phyloP scores from a whole-genome alignment of 2,797 vertebrate species.

The Clarias platycephalus region DNA sequence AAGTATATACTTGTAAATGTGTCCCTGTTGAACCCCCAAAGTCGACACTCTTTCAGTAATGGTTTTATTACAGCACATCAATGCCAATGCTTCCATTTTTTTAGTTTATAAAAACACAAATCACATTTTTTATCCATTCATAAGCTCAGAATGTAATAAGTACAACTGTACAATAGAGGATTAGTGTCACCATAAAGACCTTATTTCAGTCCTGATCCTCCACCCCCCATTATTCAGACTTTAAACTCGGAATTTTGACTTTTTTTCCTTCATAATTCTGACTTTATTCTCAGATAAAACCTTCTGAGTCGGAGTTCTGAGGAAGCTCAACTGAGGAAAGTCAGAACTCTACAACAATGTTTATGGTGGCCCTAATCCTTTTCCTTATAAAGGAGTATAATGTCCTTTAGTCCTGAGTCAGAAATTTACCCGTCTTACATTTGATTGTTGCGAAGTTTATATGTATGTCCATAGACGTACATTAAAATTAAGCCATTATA shows the following conservation, averaged over 20 bases:
- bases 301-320: too few species aligned
- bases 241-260: too few species aligned
- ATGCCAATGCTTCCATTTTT: background rate
- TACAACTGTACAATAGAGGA: too few species aligned
- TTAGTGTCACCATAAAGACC: too few species aligned
- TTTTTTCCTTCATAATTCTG: too few species aligned
- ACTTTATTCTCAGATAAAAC: too few species aligned
- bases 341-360: too few species aligned
- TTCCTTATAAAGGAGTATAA: background rate
- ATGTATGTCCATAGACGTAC: background rate
- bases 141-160: too few species aligned
- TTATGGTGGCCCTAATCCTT: too few species aligned
- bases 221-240: too few species aligned
- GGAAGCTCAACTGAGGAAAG: too few species aligned
- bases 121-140: background rate
- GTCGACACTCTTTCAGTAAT: background rate
- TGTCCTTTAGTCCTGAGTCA: background rate
- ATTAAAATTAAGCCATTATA: background rate
- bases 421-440: background rate
- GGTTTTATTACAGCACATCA: background rate
- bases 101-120: background rate
- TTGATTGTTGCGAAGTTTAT: background rate
- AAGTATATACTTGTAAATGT: background rate
- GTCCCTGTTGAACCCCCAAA: background rate
- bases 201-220: too few species aligned